Evolutionary conservation across 1,140 invertebrate genomes (phyloP).

Genomic region (Bombus vancouverensis): DNA sequence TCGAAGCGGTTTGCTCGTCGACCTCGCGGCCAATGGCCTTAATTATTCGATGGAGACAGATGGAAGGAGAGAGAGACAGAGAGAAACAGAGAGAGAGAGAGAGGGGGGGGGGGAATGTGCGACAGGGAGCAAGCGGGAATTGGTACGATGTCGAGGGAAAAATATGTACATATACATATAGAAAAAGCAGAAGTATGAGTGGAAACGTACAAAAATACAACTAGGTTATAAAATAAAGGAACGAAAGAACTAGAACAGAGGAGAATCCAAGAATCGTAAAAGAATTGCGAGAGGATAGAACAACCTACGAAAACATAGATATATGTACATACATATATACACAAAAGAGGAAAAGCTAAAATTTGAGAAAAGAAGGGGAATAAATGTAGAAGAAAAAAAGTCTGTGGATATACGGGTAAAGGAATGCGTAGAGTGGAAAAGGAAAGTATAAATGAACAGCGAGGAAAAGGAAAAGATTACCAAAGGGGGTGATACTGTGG

Average conservation of each 20-base stretch:
- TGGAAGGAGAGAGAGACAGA: not conserved
- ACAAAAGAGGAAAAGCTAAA: not conserved
- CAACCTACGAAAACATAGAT: not conserved
- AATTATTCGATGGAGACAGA: conserved; percentile 69
- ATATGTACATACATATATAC: not conserved
- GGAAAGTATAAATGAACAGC: not conserved
- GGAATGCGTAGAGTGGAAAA: not conserved
- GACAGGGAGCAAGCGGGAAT: not conserved
- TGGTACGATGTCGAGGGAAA: not conserved
- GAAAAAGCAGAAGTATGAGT: not conserved
- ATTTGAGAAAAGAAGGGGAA: not conserved
- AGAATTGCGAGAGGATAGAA: not conserved
- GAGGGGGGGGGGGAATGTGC: not conserved
- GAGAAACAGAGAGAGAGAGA: too few relatives aligned
- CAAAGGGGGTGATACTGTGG: conserved; percentile 23
- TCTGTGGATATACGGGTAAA: not conserved
- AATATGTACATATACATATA: not conserved
- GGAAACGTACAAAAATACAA: not conserved
- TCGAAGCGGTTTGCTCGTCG: conserved; percentile 54
- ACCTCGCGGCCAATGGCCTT: conserved; percentile 62
- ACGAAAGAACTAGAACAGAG: not conserved
- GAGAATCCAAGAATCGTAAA: not conserved
- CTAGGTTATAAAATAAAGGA: not conserved
- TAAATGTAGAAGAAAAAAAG: not conserved
- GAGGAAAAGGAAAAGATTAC: conserved; percentile 11